Evolutionary conservation across 2,888 invertebrate species (phyloP), one percentile per base, ranked within the genome.

Genomic region (Drosophila mimetica): DNA sequence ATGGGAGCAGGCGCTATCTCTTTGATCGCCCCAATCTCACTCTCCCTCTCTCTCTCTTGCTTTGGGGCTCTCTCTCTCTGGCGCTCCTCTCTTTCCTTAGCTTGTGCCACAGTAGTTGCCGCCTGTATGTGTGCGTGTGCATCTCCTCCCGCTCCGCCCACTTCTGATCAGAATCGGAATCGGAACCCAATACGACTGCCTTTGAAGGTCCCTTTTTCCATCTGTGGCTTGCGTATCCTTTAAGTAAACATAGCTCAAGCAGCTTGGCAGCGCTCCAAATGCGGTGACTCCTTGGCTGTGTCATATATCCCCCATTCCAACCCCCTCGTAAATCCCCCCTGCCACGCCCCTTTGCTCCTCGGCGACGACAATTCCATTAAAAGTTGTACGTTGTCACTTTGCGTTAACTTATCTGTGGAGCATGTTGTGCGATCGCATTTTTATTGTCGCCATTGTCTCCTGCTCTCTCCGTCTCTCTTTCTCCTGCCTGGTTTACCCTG

Each of bases 361-460:
- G 75, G 77, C 77, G 81, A 79, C 84, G 86, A 86, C 85, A 86
- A 86, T 86, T 86, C 89, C 85, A 86, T 88, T 86, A 88, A 88
- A 88, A 81, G 87, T 88, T 86, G 87, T 88, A 76, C 85, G 79
- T 81, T 88, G 85, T 88, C 85, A 86, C 83, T 80, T 85, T 80
- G 88, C 76, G 83, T 82, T 89, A 87, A 79, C 79, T 85, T 86
- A 89, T 87, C 86, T 78, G 74, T 80, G 75, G 70, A 74, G 79
- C 78, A 75, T 83, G 84, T 83, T 87, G 84, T 79, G 81, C 88
- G 86, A 89, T 87, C 87, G 88, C 89, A 89, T 87, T 88, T 88
- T 89, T 88, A 86, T 86, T 86, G 88, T 89, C 89, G 86, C 89
- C 88, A 87, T 87, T 87, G 88, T 86, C 82, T 80, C 71, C 63